Evolutionary conservation across 35 echinoderm and acorn worm genomes (phyloP).

Genomic region (Apostichopus parvimensis): DNA sequence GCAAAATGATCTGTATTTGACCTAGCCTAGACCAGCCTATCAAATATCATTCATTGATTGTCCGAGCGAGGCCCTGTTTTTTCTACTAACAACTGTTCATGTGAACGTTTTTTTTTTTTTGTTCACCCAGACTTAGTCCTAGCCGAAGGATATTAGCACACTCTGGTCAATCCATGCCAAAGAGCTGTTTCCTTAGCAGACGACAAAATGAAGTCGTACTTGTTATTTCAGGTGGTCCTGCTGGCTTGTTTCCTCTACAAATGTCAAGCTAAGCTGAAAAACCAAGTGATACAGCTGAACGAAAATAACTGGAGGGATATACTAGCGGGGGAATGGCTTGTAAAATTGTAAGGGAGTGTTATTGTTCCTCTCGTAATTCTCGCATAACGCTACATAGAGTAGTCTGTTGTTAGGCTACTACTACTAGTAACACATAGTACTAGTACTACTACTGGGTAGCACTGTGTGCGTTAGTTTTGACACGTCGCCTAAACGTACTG

Average conservation of each 20-base stretch:
- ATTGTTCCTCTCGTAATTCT: neutral
- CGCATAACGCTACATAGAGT: too few species aligned
- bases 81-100: too few species aligned
- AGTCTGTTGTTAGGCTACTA: too few species aligned
- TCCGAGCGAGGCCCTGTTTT: too few species aligned
- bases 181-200: slow-evolving; percentile 7
- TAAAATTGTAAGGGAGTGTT: slow-evolving; percentile 17
- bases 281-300: neutral
- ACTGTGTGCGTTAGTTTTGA: neutral
- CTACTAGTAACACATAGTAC: too few species aligned
- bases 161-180: neutral
- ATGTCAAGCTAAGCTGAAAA: slow-evolving; percentile 20
- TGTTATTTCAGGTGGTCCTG: neutral
- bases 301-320: slow-evolving; percentile 28
- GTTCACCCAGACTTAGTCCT: neutral
- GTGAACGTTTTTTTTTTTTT: too few species aligned
- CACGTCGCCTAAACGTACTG: neutral
- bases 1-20: too few species aligned
- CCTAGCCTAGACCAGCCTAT: too few species aligned
- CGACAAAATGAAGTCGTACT: slow-evolving; percentile 23
- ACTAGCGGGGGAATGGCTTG: slow-evolving; percentile 30
- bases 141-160: neutral
- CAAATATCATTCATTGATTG: too few species aligned
- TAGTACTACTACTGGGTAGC: too few species aligned
- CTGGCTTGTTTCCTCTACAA: neutral